phyloP scores from a whole-genome alignment of 2,888 invertebrate genomes.

The Anodontia alba region DNA sequence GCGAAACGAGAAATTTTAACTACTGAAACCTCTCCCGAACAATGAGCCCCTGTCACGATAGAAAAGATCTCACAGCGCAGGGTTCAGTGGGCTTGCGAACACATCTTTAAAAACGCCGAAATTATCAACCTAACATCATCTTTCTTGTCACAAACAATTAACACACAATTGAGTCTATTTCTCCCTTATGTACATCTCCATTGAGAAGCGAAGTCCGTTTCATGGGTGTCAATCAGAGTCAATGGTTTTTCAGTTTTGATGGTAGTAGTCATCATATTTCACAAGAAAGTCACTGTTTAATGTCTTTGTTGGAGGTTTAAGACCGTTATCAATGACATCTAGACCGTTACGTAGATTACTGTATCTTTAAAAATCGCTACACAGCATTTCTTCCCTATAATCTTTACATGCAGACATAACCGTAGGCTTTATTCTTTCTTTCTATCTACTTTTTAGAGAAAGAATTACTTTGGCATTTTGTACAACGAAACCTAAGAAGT shows the following conservation, averaged over 20 bases:
- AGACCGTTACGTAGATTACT: constrained; percentile 6
- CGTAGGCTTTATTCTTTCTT: too few relatives aligned
- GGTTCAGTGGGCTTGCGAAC: constrained; percentile 15
- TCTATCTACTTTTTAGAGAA: too few relatives aligned
- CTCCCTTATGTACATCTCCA: constrained; percentile 32
- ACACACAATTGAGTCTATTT: constrained; percentile 39
- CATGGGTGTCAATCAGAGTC: constrained; percentile 48
- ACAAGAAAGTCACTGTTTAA: constrained; percentile 17
- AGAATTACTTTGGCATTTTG: too few relatives aligned
- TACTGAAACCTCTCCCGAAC: not conserved
- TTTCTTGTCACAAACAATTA: constrained; percentile 53
- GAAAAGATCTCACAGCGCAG: not conserved
- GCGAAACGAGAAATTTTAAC: not conserved
- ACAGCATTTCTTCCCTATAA: constrained; percentile 9
- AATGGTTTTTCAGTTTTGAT: constrained; percentile 22
- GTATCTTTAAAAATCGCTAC: constrained; percentile 10
- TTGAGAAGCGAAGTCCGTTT: constrained; percentile 42
- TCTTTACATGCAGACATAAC: too few relatives aligned
- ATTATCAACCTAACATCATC: constrained; percentile 16
- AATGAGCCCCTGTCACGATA: constrained; percentile 8
- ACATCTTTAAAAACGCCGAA: constrained; percentile 1
- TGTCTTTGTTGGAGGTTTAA: not conserved
- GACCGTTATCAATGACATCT: constrained; percentile 6
- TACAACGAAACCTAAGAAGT: too few relatives aligned
- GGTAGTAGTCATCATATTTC: constrained; percentile 12